Evolutionary conservation across 2,888 invertebrate genomes (phyloP), one percentile per base, ranked within the genome.

Genomic region (Mesodorylaimus sp.): DNA sequence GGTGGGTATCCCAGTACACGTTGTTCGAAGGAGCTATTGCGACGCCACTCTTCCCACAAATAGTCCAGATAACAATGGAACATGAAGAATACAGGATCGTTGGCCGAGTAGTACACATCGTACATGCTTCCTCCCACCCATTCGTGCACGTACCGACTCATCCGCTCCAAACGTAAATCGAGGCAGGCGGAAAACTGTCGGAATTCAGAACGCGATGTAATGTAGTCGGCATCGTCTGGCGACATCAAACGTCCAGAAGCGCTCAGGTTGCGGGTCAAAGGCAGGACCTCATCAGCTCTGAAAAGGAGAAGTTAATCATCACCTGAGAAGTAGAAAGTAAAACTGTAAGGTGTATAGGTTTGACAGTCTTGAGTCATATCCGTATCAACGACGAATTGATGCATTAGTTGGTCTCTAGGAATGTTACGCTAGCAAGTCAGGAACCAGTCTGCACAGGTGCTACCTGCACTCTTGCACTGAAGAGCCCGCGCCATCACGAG

Each of bases 101-200:
- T 37, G 10, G 50, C n/a, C 5, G 50, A 16, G 28, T 50, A 50
- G 47, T 50, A 50, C 19, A 50, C 16, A 28, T 48, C 28, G 5
- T n/a, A 2, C 50, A 50, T 50, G 2, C 49, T 25, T 2, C 50
- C 50, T n/a, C 50, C 50, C 23, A 50, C 36, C 50, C 50, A 50
- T 24, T 50, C 48, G 41, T 50, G 38, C 2, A 50, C 38, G 16
- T 25, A 16, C n/a, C 50, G 21, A 28, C 29, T 50, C 24, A 25
- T 27, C 19, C 37, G 44, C 37, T 50, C 50, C 21, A 50, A 16
- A 16, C 25, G 24, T 28, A 50, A 26, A 50, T 50, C 50, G 27
- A 50, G 23, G 26, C 50, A 50, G 16, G 50, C 50, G 7, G 50
- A 48, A 23, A 50, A 24, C 16, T 50, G 23, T 28, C 28, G 21